Evolutionary conservation across 92 coral and sea anemone species (phyloP).

Genomic region (Phenganax stokvisi): DNA sequence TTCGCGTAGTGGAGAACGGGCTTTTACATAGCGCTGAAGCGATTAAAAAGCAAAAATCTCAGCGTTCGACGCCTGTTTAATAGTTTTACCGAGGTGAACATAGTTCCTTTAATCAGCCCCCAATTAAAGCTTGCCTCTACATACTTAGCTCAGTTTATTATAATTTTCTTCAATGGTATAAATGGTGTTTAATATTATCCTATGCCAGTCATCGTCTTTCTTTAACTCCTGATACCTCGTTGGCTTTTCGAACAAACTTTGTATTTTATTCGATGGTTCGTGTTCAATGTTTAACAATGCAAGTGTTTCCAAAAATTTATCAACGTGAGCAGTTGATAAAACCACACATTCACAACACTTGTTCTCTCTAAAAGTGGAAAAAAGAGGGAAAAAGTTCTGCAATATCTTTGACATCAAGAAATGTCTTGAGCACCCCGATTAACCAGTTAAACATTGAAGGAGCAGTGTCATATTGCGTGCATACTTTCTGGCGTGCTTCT

Average conservation of each 20-base stretch:
- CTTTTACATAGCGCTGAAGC: too few relatives aligned
- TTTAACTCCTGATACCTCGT: constrained; percentile 60
- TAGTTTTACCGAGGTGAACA: too few relatives aligned
- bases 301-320: constrained; percentile 74
- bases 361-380: constrained; percentile 20
- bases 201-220: constrained; percentile 71
- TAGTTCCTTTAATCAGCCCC: too few relatives aligned
- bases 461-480: too few relatives aligned
- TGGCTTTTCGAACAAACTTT: constrained; percentile 49
- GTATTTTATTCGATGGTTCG: constrained; percentile 53
- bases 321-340: constrained; percentile 82
- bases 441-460: too few relatives aligned
- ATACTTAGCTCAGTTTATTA: background rate
- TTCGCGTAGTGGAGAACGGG: too few relatives aligned
- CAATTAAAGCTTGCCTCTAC: too few relatives aligned
- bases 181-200: constrained; percentile 53
- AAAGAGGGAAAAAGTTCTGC: background rate
- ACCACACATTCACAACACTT: constrained; percentile 47
- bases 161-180: constrained; percentile 4
- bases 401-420: too few relatives aligned
- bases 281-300: constrained; percentile 61
- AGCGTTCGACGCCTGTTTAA: too few relatives aligned
- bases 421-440: too few relatives aligned
- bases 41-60: too few relatives aligned
- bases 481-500: too few relatives aligned